Evolutionary conservation across 2,797 vertebrate genomes (phyloP).

Genomic region (Cichlasoma orientale): DNA sequence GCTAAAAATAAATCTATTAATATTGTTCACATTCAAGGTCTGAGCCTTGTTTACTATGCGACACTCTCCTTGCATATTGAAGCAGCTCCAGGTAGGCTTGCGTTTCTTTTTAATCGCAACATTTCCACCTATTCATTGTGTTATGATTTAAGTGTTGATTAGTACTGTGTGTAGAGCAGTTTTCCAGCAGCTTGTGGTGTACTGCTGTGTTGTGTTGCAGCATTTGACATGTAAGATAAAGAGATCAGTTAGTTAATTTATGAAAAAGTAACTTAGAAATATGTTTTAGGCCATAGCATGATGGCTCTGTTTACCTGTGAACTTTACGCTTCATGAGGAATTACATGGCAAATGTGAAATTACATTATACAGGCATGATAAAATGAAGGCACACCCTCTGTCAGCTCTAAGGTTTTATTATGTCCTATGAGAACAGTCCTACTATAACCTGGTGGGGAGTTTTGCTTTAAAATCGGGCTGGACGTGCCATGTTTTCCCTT

Average conservation of each 20-base stretch:
- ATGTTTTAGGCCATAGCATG: not conserved
- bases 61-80: not conserved
- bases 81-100: conserved; percentile 4
- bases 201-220: not conserved
- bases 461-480: not conserved
- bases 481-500: not conserved
- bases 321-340: not conserved
- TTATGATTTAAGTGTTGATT: not conserved
- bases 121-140: not conserved
- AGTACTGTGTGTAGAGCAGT: not conserved
- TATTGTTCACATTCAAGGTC: conserved; percentile 39
- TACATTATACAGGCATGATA: not conserved
- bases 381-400: not conserved
- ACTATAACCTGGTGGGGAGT: not conserved
- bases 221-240: not conserved
- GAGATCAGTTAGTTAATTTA: not conserved
- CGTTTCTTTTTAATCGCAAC: not conserved
- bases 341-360: not conserved
- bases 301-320: not conserved
- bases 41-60: conserved; percentile 12
- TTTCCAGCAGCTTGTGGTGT: not conserved
- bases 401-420: not conserved
- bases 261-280: too few species aligned
- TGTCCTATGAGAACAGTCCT: not conserved
- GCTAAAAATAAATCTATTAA: too few species aligned